These are phyloP conservation scores for Murina feae DNA, from an alignment of 2,113 vertebrate species.

Conservation along the genomic window DNA sequence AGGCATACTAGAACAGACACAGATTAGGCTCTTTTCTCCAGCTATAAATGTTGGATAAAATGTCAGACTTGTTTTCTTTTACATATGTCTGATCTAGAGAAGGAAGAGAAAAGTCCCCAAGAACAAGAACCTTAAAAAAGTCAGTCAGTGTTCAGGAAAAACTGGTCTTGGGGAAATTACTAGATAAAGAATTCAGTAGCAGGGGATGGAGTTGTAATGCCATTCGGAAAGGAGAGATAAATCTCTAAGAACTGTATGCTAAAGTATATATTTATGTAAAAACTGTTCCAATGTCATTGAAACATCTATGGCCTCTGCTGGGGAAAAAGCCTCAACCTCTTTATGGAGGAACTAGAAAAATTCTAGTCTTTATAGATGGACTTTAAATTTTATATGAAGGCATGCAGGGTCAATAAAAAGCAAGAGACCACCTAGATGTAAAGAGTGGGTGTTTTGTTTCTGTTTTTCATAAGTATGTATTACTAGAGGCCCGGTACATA, in stretches of 20 bases:
- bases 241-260: background rate
- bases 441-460: background rate
- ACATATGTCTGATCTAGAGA: background rate
- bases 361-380: background rate
- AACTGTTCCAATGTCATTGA: background rate
- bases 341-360: background rate
- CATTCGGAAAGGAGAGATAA: background rate
- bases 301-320: background rate
- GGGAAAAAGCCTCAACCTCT: background rate
- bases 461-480: background rate
- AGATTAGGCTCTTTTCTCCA: background rate
- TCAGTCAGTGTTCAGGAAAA: constrained; percentile 9
- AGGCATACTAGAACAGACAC: background rate
- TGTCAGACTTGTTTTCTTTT: background rate
- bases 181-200: background rate
- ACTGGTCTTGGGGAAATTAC: background rate
- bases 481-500: background rate
- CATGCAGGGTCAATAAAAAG: background rate
- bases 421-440: background rate
- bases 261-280: background rate
- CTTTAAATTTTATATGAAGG: background rate
- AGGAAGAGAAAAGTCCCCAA: background rate
- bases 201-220: background rate
- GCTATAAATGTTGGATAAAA: background rate
- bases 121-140: constrained; percentile 14